phyloP scores from a whole-genome alignment of 2,888 invertebrate genomes.

The Oegoconia quadripuncta region DNA sequence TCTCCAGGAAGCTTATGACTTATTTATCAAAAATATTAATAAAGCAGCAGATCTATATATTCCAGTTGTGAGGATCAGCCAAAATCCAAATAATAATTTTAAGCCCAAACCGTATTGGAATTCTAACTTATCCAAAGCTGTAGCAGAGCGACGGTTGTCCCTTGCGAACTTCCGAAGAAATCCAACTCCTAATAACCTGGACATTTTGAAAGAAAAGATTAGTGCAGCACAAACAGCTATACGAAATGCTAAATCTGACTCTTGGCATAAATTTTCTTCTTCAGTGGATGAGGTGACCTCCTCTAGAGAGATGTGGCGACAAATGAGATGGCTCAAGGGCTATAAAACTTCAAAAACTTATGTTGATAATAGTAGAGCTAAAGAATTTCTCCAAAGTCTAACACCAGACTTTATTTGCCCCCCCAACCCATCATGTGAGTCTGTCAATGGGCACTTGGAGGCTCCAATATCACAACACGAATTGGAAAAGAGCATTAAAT shows the following conservation, averaged over 20 bases:
- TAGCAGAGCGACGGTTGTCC: conserved; percentile 22
- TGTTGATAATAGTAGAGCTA: conserved; percentile 2
- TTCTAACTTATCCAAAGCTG: conserved; percentile 18
- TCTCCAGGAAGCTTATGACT: conserved; percentile 14
- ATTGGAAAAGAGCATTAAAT: conserved; percentile 5
- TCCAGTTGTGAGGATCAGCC: conserved; percentile 14
- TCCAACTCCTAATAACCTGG: conserved; percentile 21
- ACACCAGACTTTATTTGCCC: conserved; percentile 8
- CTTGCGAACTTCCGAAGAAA: conserved; percentile 21
- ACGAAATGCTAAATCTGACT: conserved; percentile 6
- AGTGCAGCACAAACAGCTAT: conserved; percentile 9
- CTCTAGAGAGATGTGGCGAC: conserved; percentile 16
- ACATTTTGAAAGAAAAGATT: conserved; percentile 12
- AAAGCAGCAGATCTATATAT: conserved; percentile 17
- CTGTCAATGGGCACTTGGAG: conserved; percentile 1
- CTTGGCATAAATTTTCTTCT: conserved; percentile 14
- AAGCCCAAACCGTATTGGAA: conserved; percentile 27
- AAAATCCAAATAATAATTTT: conserved; percentile 18
- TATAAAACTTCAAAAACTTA: background rate
- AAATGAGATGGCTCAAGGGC: conserved; percentile 22
- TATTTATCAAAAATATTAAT: conserved; percentile 9
- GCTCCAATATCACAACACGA: conserved; percentile 1
- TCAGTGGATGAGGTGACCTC: conserved; percentile 5
- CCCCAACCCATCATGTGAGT: conserved; percentile 1
- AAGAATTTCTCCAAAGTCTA: conserved; percentile 5